Percentiles rank a stretch among this genome's conserved stretches.
phyloP scores from a whole-genome alignment of 2,797 vertebrate species.

The Oceanodroma leucorhoa region DNA sequence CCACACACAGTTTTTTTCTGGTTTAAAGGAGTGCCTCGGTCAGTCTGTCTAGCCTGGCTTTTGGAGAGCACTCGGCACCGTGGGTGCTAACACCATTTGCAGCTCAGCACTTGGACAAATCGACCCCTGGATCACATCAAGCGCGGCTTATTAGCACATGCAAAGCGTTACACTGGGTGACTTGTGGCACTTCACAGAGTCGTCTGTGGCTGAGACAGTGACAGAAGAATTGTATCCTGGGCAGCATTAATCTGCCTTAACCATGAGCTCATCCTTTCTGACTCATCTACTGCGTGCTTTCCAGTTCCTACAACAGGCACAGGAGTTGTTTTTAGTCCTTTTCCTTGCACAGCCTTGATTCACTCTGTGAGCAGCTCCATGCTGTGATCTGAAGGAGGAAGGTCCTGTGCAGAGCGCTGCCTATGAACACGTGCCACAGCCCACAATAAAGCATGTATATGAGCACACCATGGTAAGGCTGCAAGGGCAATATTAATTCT shows the following conservation, averaged over 20 bases:
- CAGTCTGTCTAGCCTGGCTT: not conserved
- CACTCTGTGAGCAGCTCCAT: not conserved
- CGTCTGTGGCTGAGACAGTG: not conserved
- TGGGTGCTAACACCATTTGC: not conserved
- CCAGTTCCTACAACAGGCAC: not conserved
- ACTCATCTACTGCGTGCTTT: not conserved
- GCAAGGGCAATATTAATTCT: not conserved
- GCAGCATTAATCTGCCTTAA: not conserved
- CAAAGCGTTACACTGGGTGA: not conserved
- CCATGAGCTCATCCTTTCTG: constrained; percentile 26
- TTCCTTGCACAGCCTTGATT: not conserved
- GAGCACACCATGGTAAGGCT: not conserved
- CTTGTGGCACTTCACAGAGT: not conserved
- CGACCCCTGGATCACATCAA: not conserved
- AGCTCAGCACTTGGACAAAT: not conserved
- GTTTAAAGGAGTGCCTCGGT: not conserved
- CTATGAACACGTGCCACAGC: not conserved
- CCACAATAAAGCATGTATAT: not conserved
- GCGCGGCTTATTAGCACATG: accelerated
- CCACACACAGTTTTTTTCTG: not conserved
- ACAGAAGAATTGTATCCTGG: not conserved
- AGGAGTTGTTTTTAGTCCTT: not conserved
- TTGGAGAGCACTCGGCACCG: accelerated
- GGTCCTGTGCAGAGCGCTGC: not conserved
- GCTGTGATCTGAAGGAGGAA: not conserved